Evolutionary conservation across 2,797 vertebrate genomes (phyloP), one percentile per base, ranked within the genome.

Genomic region (Trematomus bernacchii): DNA sequence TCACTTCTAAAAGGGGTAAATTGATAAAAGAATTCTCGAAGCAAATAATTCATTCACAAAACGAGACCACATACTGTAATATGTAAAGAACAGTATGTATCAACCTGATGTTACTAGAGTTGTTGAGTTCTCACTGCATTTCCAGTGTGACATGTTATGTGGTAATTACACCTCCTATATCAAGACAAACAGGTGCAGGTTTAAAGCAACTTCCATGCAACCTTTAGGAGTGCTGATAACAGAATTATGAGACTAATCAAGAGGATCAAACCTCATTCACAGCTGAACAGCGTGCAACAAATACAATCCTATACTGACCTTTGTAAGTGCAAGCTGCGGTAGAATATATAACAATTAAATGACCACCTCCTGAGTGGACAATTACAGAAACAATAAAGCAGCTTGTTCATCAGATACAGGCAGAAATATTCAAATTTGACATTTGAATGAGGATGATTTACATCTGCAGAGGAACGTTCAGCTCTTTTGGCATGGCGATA

Each of bases 381-480:
- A 89, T 92, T 80, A 84, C 72, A 65, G 71, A 64, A 33, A 71
- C 84, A 86, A 76, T 89, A 86, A 87, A 88, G 73, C 76, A 77
- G 79, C 83, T 84, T 89, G 76, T 86, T 86, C 87, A 82, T 83
- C 80, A 82, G 88, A 91, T 87, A 76, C 55, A 82, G 76, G 55
- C 48, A 4, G 71, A 80, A 83, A 92, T 89, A 91, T 92, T 93
- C 72, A 85, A 82, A 91, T 91, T 76, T 92, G 89, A 91, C 89
- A 92, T 93, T 91, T 94, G 58, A 84, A 85, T 82, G 64, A 40
- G 60, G 75, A 81, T 89, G 82, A 86, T 89, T 89, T 84, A 80
- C 71, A 85, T 77, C 86, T 81, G 37, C 55, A 73, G 58, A 65
- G 6, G 19, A 80, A 55, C 68, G 80, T 90, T 74, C 50, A 9